Conservation (phyloP, 1,140 invertebrate species). For the Cydia strobilella region DNA sequence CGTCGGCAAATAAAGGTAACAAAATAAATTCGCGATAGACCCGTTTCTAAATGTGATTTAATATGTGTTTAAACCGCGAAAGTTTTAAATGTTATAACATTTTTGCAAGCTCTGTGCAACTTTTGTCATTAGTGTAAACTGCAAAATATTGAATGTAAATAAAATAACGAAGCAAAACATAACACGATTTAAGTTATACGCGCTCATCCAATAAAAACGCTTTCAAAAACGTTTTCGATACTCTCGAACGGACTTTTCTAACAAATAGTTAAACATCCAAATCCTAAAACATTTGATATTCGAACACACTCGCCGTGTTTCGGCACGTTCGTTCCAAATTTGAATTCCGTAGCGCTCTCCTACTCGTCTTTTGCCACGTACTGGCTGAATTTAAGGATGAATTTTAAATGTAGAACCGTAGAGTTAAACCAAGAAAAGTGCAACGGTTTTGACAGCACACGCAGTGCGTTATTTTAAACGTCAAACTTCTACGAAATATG, state of each 20-base stretch:
- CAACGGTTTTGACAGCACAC: too few species aligned
- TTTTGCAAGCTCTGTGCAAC: too few species aligned
- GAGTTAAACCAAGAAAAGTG: too few species aligned
- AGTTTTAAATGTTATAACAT: too few species aligned
- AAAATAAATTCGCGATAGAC: too few species aligned
- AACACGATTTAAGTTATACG: background rate
- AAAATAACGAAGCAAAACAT: background rate
- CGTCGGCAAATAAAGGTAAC: too few species aligned
- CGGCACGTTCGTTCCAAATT: conserved; percentile 63
- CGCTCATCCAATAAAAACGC: background rate
- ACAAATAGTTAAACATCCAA: conserved; percentile 55
- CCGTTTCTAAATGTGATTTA: too few species aligned
- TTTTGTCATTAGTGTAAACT: too few species aligned
- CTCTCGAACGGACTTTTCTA: conserved; percentile 44
- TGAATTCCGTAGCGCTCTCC: conserved; percentile 67
- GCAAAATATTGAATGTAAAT: background rate
- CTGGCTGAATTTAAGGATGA: conserved; percentile 57
- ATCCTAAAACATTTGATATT: conserved; percentile 60
- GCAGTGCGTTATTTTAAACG: too few species aligned
- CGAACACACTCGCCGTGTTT: conserved; percentile 53
- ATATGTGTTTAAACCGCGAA: too few species aligned
- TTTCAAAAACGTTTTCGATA: background rate
- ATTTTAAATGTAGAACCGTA: conserved; percentile 56
- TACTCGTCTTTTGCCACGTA: conserved; percentile 60
- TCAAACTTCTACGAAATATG: too few species aligned